Conservation (phyloP, 1,140 invertebrate species). For the Papilio helenus region DNA sequence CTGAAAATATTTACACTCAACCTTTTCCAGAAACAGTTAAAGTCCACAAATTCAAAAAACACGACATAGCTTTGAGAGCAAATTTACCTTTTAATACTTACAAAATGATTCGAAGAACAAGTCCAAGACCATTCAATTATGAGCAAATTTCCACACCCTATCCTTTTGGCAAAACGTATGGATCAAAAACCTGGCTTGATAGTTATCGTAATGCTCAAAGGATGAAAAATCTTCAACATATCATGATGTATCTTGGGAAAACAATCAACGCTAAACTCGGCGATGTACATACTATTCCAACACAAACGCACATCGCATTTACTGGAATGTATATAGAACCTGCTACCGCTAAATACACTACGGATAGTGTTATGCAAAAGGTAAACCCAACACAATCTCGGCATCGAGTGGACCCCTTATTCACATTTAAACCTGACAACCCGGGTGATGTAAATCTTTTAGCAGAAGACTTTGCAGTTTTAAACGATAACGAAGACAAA, state of each 20-base stretch:
- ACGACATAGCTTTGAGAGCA: conserved; percentile 42
- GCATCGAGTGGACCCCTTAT: conserved; percentile 70
- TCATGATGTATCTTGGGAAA: conserved; percentile 76
- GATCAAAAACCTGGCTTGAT: conserved; percentile 69
- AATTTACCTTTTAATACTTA: conserved; percentile 40
- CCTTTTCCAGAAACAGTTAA: conserved; percentile 50
- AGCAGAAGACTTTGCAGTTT: conserved; percentile 65
- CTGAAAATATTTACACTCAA: conserved; percentile 70
- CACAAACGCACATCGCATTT: conserved; percentile 67
- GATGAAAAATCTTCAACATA: conserved; percentile 74
- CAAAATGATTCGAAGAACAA: conserved; percentile 62
- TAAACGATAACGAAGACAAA: conserved; percentile 43
- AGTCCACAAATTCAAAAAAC: conserved; percentile 45
- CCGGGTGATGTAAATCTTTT: conserved; percentile 79
- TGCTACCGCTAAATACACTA: conserved; percentile 43
- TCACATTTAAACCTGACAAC: conserved; percentile 72
- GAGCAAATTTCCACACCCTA: conserved; percentile 70
- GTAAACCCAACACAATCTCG: conserved; percentile 46
- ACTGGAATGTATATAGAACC: conserved; percentile 70
- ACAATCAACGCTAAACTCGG: conserved; percentile 74
- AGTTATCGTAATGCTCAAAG: conserved; percentile 75
- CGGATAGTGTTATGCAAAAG: background rate
- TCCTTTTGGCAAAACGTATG: conserved; percentile 70
- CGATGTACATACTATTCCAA: conserved; percentile 57
- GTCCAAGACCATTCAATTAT: conserved; percentile 71